A percentile compares a stretch with the other conserved stretches of the same genome.
Conservation (phyloP, 2,888 invertebrate species). For the Megastigmus dorsalis region DNA sequence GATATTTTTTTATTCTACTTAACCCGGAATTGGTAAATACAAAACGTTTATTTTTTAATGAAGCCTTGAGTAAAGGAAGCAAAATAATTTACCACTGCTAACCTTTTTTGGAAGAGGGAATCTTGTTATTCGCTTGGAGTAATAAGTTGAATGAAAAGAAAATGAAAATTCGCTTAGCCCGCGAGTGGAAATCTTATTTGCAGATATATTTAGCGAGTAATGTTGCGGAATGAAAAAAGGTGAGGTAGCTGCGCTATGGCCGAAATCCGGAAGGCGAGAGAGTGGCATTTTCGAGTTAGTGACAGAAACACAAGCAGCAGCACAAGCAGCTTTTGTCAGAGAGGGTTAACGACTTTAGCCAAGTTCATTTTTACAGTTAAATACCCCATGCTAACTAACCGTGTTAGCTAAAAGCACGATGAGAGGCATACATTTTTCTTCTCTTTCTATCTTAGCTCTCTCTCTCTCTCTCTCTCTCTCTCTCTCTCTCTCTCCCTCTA, state of each 20-base stretch:
- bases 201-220: not conserved
- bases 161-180: not conserved
- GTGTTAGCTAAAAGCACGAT: constrained; percentile 15
- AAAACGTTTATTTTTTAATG: no score
- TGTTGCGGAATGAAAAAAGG: not conserved
- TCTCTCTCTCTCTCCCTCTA: constrained; percentile 13
- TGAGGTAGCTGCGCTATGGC: not conserved
- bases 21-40: no score
- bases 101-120: not conserved
- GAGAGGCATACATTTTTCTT: constrained; percentile 7
- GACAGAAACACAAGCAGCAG: constrained; percentile 17
- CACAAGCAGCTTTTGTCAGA: constrained; percentile 16
- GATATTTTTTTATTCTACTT: no score
- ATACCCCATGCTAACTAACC: not conserved
- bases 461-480: not conserved
- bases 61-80: not conserved
- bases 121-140: not conserved
- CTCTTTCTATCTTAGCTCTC: not conserved
- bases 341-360: constrained; percentile 15
- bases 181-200: constrained; percentile 1
- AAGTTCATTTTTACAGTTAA: constrained; percentile 33
- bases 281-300: constrained; percentile 19
- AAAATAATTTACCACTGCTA: not conserved
- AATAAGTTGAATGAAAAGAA: not conserved
- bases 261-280: not conserved